Evolutionary conservation across 2,888 invertebrate genomes (phyloP), one percentile per base, ranked within the genome.

Genomic region (Acrocyrtus sp.): DNA sequence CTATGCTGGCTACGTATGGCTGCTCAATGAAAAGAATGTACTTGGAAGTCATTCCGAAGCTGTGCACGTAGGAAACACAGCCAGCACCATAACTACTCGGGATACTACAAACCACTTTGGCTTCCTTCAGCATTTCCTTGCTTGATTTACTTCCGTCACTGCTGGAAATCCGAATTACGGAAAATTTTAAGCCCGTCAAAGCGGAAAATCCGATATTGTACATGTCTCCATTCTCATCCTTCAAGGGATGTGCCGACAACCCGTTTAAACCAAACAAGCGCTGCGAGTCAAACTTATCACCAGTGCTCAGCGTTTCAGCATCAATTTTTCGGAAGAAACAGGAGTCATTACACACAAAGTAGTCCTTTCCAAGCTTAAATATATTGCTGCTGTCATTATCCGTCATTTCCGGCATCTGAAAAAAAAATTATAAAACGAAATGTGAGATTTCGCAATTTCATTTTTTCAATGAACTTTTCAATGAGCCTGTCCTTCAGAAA

Each of bases 21-120:
- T 86, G 87, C 79, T 88, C 88, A 48, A 87, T 82, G 67, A 87
- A 84, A 8, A 88, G 82, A 26, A 87, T 82, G 81, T 86, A 87
- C 74, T 87, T 86, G 70, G 87, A 85, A 0, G 86, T 85, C 82
- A 88, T 84, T 17, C 84, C 86, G 78, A 88, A 88, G 74, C 87
- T 87, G 82, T 88, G 88, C 5, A 84, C 84, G 82, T 87, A 88
- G 2, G 83, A 81, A 66, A 84, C 82, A 72, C 80, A 81, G 0
- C 83, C 82, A 45, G 81, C 83, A 78, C 83, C 82, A 57, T 73
- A 77, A 50, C 83, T 82, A 12, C 83, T 82, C 4, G 83, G 81
- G 51, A 85, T 82, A 3, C 82, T 81, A 12, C 82, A 81, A 4
- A 85, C 68, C 24, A 83, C 79, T 63, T 82, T 82, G 2, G 83